Evolutionary conservation across 2,797 vertebrate genomes (phyloP), one percentile per base, ranked within the genome.

Genomic region (Cryptoprocta ferox): DNA sequence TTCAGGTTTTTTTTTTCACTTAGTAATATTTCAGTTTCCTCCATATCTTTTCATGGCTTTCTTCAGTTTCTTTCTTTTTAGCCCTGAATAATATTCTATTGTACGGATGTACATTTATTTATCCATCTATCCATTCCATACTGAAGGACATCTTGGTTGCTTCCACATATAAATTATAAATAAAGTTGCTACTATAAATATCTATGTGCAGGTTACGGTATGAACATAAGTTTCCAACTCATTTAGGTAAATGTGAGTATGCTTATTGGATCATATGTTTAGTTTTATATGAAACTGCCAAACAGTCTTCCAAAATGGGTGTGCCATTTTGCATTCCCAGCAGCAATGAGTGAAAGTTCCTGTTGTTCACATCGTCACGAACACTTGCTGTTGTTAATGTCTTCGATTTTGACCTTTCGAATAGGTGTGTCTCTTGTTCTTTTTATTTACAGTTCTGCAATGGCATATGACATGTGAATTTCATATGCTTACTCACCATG

Each of bases 1-100:
- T 75, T 90, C 66, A 87, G 28, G 50, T 32, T 89, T 1, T 50
- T 95, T 89, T 65, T 93, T 94, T 92, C 37, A 84, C 42, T 71
- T 56, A 66, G 18, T 45, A 28, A 65, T 66, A 59, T 35, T 35
- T 80, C 39, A 15, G 30, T 73, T 89, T 94, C 12, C 50, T 71
- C 37, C 37, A 15, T 50, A 16, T 48, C 9, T 48, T 59, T 88
- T 76, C 16, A 21, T 88, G 48, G 19, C 28, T 84, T 39, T 76
- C 28, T 4, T 24, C 35, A 83, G 50, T 6, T 90, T 39, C 6
- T 92, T 80, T 89, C 32, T 81, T 73, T 39, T 93, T 42, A 26
- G 39, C 73, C 35, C 12, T 53, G 19, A 94, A 42, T 88, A 73
- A 39, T 75, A 76, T 53, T 94, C 28, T 12, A 26, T 37, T 90